A percentile compares a stretch with the other conserved stretches of the same genome.
These are phyloP conservation scores for Scaptomyza tumidula DNA, from an alignment of 2,888 invertebrate species.

Conservation along the genomic window DNA sequence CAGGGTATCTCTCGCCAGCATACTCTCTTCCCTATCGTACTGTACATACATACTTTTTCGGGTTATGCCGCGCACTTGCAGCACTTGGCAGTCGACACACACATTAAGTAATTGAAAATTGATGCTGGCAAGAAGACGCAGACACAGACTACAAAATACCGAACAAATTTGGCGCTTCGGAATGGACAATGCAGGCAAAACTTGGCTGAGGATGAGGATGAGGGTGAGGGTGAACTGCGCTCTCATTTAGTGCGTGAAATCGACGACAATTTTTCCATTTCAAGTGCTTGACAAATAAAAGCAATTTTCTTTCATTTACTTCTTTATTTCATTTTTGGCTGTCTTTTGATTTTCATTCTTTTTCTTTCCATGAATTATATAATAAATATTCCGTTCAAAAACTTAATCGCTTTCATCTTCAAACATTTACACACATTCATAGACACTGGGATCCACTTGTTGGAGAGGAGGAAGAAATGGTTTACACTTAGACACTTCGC, in stretches of 20 bases:
- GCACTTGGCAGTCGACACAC: conserved; percentile 44
- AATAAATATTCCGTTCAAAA: background rate
- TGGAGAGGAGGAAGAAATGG: background rate
- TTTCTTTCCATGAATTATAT: background rate
- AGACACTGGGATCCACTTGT: background rate
- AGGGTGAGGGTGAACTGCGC: background rate
- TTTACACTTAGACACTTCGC: conserved; percentile 20
- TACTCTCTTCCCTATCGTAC: background rate
- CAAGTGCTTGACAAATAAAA: conserved; percentile 32
- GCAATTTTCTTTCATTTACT: conserved; percentile 11
- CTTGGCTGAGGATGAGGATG: background rate
- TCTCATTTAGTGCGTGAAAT: conserved; percentile 28
- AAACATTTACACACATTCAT: background rate
- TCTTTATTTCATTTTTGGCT: conserved; percentile 2
- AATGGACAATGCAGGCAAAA: background rate
- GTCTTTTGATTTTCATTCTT: conserved; percentile 4
- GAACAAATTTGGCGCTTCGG: background rate
- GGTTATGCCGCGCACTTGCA: background rate
- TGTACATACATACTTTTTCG: background rate
- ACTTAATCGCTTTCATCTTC: background rate
- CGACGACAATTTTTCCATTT: conserved; percentile 16
- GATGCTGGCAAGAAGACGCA: conserved; percentile 33
- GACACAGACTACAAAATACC: background rate
- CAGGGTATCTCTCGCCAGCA: background rate
- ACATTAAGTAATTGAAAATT: conserved; percentile 65